A percentile compares a stretch with the other conserved stretches of the same genome.
phyloP scores from a whole-genome alignment of 2,888 invertebrate species.

The Amorpha juglandis region DNA sequence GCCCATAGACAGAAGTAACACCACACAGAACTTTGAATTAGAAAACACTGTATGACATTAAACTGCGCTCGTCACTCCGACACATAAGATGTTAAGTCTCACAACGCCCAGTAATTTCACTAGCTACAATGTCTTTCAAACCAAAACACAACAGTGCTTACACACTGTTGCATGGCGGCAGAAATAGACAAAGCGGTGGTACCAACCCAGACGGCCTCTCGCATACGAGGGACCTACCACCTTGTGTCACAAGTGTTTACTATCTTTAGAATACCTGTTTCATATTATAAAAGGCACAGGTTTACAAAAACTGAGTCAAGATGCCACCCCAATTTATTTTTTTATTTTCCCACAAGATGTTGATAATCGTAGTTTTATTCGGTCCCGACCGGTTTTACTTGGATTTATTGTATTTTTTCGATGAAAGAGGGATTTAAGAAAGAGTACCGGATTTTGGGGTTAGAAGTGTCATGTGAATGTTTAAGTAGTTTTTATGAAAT shows the following conservation, averaged over 20 bases:
- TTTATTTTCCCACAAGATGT: conserved; percentile 23
- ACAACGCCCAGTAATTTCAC: no score
- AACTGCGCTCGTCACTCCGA: no score
- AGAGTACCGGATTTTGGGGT: not conserved
- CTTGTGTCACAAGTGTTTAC: not conserved
- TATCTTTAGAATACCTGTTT: conserved; percentile 13
- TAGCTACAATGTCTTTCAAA: no score
- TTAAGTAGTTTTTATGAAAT: not conserved
- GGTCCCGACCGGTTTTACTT: not conserved
- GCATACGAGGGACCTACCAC: no score
- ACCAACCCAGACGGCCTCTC: no score
- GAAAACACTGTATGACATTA: no score
- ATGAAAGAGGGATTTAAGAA: not conserved
- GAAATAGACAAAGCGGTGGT: no score
- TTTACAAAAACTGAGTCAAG: conserved; percentile 18
- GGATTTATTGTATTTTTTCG: conserved; percentile 2
- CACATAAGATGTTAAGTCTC: no score
- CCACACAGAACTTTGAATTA: no score
- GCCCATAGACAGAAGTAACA: no score
- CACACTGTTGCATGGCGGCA: no score
- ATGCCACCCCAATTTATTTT: conserved; percentile 14
- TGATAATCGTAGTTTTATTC: not conserved
- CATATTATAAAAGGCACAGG: not conserved
- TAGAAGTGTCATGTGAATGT: conserved; percentile 8
- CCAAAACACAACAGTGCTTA: no score